Percentiles rank a stretch among this genome's conserved stretches.
Evolutionary conservation across 1,140 invertebrate genomes (phyloP).

Genomic region (Sweltsa coloradensis): DNA sequence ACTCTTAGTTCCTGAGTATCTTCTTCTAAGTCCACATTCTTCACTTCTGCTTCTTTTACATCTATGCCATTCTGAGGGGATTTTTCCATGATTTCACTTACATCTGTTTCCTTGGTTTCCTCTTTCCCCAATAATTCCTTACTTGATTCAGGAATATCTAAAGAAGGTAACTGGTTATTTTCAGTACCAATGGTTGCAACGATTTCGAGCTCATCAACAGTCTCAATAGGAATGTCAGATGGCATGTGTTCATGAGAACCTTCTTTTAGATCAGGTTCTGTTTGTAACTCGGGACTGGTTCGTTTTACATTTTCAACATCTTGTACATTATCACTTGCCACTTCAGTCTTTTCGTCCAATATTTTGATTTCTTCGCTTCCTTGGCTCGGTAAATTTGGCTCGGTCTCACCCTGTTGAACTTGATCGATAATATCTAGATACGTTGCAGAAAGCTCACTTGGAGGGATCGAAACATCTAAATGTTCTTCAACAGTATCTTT

Average conservation of each 20-base stretch:
- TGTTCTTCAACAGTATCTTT: not conserved
- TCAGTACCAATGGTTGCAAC: too few species aligned
- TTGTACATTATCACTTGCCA: constrained; percentile 7
- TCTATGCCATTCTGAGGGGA: too few species aligned
- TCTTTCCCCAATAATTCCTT: constrained; percentile 1
- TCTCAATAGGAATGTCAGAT: too few species aligned
- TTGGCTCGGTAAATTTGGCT: not conserved
- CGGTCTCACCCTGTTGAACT: constrained; percentile 3
- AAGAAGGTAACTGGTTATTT: too few species aligned
- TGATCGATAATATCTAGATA: constrained; percentile 11
- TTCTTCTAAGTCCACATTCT: too few species aligned
- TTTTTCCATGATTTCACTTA: not conserved
- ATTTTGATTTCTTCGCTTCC: not conserved
- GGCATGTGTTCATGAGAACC: constrained; percentile 7
- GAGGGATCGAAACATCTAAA: not conserved
- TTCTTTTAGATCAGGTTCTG: constrained; percentile 1
- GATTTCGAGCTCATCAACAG: too few species aligned
- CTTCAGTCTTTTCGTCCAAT: not conserved
- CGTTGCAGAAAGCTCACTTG: not conserved
- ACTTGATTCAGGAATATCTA: constrained; percentile 7
- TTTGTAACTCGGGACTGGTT: not conserved
- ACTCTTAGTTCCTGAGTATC: too few species aligned
- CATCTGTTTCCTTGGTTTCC: not conserved
- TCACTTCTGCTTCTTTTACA: too few species aligned
- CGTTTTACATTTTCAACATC: constrained; percentile 5